phyloP scores from a whole-genome alignment of 2,797 vertebrate species.

The Acrossocheilus fasciatus region DNA sequence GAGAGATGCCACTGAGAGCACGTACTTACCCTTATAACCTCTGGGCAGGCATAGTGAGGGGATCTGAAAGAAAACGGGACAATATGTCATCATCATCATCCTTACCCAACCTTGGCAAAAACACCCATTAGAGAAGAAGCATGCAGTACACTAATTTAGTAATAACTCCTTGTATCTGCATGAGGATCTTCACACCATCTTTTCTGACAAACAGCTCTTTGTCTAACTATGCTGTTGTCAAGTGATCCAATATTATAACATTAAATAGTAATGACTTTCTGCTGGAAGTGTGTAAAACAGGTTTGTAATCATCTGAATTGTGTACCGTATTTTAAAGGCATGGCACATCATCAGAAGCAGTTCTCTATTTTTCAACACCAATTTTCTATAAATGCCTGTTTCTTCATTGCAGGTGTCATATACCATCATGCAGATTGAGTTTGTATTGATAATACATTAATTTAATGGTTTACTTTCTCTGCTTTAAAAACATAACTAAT shows the following conservation, averaged over 20 bases:
- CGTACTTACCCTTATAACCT: slow-evolving; percentile 83
- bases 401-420: slow-evolving; percentile 46
- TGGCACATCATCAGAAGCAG: background rate
- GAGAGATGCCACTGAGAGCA: slow-evolving; percentile 43
- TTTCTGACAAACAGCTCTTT: background rate
- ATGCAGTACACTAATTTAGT: slow-evolving; percentile 3
- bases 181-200: background rate
- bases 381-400: slow-evolving; percentile 43
- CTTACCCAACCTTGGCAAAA: slow-evolving; percentile 6
- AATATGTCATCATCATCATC: slow-evolving; percentile 11
- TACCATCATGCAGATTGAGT: slow-evolving; percentile 48
- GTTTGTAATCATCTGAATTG: slow-evolving; percentile 44
- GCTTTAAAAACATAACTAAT: slow-evolving; percentile 15
- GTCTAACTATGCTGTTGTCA: slow-evolving; percentile 28
- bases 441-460: background rate
- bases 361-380: slow-evolving; percentile 3
- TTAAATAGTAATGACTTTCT: slow-evolving; percentile 58
- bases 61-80: slow-evolving; percentile 73
- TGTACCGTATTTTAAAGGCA: slow-evolving; percentile 46
- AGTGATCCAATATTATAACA: slow-evolving; percentile 60
- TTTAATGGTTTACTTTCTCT: slow-evolving; percentile 17
- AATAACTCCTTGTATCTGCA: slow-evolving; percentile 14
- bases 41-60: slow-evolving; percentile 85
- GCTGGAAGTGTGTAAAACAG: slow-evolving; percentile 49
- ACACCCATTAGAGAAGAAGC: slow-evolving; percentile 10